These are phyloP conservation scores for Scyliorhinus canicula DNA, from an alignment of 2,797 vertebrate genomes.

Conservation along the genomic window DNA sequence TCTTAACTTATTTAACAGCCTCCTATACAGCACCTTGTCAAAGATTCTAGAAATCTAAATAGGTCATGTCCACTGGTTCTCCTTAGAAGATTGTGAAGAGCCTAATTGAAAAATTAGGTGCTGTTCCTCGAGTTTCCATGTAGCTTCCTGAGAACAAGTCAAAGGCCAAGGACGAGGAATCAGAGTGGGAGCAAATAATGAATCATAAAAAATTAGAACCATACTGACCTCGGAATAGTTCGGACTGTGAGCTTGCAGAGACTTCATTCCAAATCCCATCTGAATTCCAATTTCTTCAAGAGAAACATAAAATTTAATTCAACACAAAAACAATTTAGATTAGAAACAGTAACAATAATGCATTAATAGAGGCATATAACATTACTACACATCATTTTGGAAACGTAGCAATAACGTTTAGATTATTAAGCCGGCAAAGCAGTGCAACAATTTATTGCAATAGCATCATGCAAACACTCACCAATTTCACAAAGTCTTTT, in stretches of 20 bases:
- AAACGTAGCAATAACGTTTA: background rate
- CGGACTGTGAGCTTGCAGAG: background rate
- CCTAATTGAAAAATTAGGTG: too few relatives aligned
- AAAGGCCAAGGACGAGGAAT: background rate
- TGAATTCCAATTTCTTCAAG: background rate
- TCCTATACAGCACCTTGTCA: too few relatives aligned
- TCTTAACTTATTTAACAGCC: too few relatives aligned
- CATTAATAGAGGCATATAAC: background rate
- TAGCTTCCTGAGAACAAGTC: too few relatives aligned
- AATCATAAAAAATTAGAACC: background rate
- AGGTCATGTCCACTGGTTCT: too few relatives aligned
- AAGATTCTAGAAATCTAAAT: too few relatives aligned
- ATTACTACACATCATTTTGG: background rate
- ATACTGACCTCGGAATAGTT: background rate
- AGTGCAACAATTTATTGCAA: background rate
- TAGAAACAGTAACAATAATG: background rate
- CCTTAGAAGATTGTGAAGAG: too few relatives aligned
- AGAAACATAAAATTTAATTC: background rate
- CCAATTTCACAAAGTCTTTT: background rate
- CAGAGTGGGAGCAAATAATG: background rate
- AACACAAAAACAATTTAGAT: background rate
- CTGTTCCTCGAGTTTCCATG: too few relatives aligned
- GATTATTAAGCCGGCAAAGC: background rate
- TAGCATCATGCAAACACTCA: background rate
- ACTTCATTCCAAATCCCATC: background rate